phyloP scores from a whole-genome alignment of 2,888 invertebrate species.

The Leptopilina drosophilae region DNA sequence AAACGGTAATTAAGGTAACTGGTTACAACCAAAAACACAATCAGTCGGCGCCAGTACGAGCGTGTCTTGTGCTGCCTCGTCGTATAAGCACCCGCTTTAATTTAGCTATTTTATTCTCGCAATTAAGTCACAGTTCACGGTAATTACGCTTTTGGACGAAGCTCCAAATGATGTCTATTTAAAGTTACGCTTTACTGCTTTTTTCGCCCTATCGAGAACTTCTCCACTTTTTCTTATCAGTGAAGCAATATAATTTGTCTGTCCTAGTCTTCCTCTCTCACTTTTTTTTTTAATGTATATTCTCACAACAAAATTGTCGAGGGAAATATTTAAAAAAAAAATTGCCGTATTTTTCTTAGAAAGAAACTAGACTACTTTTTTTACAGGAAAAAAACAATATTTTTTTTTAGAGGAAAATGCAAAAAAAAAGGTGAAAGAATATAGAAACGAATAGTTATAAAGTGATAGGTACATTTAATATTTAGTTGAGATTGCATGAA shows the following conservation, averaged over 20 bases:
- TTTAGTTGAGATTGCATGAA: slow-evolving; percentile 29
- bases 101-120: slow-evolving; percentile 66
- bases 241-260: neutral
- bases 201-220: slow-evolving; percentile 21
- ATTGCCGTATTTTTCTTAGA: no score
- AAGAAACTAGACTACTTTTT: no score
- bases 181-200: slow-evolving; percentile 32
- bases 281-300: no score
- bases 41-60: slow-evolving; percentile 56
- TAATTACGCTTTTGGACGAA: slow-evolving; percentile 62
- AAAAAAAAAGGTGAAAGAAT: neutral
- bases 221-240: slow-evolving; percentile 35
- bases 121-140: slow-evolving; percentile 68
- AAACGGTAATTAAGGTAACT: slow-evolving; percentile 53
- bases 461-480: neutral
- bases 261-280: no score
- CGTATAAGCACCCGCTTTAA: slow-evolving; percentile 63
- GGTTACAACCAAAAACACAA: slow-evolving; percentile 68
- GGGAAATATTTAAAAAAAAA: no score
- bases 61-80: slow-evolving; percentile 48
- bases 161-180: slow-evolving; percentile 42
- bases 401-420: no score
- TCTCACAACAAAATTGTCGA: no score
- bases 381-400: no score
- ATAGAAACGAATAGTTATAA: neutral